Conservation (phyloP, 2,113 vertebrate genomes). For the Cyanoramphus novaezelandiae region DNA sequence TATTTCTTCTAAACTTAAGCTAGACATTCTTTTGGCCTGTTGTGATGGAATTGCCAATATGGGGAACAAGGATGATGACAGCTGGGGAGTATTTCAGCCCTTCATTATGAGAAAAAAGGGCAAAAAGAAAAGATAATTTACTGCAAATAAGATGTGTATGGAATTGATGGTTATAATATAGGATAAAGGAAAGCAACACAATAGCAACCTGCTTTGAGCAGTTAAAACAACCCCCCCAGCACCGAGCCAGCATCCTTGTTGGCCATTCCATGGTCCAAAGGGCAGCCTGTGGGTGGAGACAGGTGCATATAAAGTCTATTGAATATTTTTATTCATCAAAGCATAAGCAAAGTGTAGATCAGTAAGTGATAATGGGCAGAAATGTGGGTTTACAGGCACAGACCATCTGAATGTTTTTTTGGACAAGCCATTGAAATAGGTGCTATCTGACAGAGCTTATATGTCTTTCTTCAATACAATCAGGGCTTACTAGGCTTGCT, state of each 20-base stretch:
- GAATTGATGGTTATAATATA: neutral
- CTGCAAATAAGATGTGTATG: neutral
- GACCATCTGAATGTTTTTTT: neutral
- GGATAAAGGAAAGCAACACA: neutral
- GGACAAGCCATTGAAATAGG: neutral
- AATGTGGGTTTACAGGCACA: neutral
- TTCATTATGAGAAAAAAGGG: neutral
- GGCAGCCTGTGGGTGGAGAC: neutral
- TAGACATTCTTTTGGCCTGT: neutral
- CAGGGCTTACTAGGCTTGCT: neutral
- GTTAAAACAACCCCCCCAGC: neutral
- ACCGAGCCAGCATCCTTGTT: accelerated
- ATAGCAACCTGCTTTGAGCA: too few species aligned
- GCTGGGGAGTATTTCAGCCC: neutral
- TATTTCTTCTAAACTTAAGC: neutral
- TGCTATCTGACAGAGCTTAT: neutral
- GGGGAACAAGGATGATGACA: neutral
- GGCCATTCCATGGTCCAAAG: neutral
- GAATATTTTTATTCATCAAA: neutral
- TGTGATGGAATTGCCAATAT: neutral
- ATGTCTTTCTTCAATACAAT: neutral
- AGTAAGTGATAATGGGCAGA: neutral
- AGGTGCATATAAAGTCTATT: neutral
- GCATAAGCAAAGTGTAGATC: neutral
- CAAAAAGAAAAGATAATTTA: neutral